Base-by-base conservation (phyloP, 2,888 invertebrate species). In the Stramonita haemastoma region DNA sequence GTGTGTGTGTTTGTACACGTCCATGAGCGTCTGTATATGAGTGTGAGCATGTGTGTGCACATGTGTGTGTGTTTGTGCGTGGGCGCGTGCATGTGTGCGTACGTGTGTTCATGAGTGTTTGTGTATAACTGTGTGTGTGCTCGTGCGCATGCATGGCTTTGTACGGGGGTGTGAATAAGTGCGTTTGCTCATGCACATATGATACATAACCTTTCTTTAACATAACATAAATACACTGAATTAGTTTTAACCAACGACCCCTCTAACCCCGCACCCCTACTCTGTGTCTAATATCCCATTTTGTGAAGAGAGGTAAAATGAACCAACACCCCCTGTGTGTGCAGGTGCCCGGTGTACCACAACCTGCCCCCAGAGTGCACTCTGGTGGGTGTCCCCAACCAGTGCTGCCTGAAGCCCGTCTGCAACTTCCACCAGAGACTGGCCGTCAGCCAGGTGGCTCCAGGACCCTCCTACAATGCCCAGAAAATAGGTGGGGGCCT, bases 341-440 rank as follows among this genome's bases (percentile, higher is more conserved):
- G 6, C 91, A 94, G 94, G 84, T 94, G 94, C 84, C 94, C 94
- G 15, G 91, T 93, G 2, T 94, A 94, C 88, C 92, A 93, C 90
- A 92, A 94, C 89, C 91, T 94, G 29, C 94, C 94, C 0, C 92
- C 93, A 17, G 93, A 93, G 87, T 94, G 94, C 89, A 93, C 93
- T 6, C 91, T 94, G 87, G 92, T 94, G 11, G 92, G 92, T 70
- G 92, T 92, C 84, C 89, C 90, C 26, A 89, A 91, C n/a, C 89
- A 91, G 60, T 94, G 94, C 84, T 94, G 94, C 87, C 89, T 93
- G 13, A 90, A 93, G 73, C 94, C 94, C 0, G 92, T 94, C 15
- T 94, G 94, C 91, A 92, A 94, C 91, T 94, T 94, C 91, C 91
- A 93, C 77, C 93, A 94, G 89, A 92, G 90, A 17, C 90, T 92